These are phyloP conservation scores for Gonioctena quinquepunctata DNA, from an alignment of 1,140 invertebrate species.

Conservation along the genomic window DNA sequence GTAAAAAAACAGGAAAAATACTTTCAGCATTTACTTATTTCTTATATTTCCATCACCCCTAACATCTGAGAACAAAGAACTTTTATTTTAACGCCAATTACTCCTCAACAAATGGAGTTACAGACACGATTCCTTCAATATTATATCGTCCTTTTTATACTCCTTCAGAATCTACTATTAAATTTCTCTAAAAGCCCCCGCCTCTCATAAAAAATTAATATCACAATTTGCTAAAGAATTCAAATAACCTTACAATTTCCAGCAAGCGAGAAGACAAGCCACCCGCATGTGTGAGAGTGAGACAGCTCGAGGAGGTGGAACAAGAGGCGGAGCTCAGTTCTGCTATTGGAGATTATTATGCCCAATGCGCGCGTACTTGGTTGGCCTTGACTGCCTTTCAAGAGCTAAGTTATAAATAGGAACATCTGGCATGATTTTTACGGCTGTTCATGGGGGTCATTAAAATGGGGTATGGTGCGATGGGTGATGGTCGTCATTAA, in stretches of 20 bases:
- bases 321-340: neutral
- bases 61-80: constrained; percentile 1
- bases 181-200: neutral
- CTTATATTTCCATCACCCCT: no score
- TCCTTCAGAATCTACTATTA: neutral
- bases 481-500: constrained; percentile 10
- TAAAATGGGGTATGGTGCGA: constrained; percentile 18
- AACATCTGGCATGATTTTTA: constrained; percentile 21
- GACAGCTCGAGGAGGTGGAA: constrained; percentile 2
- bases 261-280: neutral
- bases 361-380: neutral
- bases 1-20: no score
- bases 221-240: neutral
- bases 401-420: constrained; percentile 11
- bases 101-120: neutral
- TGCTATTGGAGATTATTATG: neutral
- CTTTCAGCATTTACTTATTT: no score
- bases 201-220: neutral
- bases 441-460: constrained; percentile 18
- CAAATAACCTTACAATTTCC: neutral
- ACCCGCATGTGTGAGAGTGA: neutral
- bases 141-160: constrained; percentile 25
- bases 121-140: no score
- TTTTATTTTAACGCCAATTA: neutral
- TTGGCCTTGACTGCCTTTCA: constrained; percentile 9